Base-by-base conservation (phyloP, 1,140 invertebrate genomes). In the Caenorhabditis tropicalis region DNA sequence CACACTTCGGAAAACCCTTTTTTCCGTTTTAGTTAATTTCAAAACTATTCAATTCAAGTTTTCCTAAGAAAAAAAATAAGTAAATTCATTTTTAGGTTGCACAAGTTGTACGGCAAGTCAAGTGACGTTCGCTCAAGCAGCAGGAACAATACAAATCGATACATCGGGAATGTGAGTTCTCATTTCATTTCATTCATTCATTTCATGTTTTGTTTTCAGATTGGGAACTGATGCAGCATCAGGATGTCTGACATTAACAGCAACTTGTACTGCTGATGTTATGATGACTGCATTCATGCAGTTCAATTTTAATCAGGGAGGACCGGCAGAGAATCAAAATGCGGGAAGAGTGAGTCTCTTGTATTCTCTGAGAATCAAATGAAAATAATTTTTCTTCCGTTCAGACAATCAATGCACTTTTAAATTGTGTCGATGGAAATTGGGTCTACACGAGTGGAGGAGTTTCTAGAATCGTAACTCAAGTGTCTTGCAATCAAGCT, bases 231-330 rank as follows among this genome's bases (percentile, higher is more conserved):
- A 83, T 51, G 10, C 82, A 31, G 60, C 65, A 7, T 29, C 82
- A 15, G 82, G 82, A 16, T 83, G 82, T 19, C 29, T 74, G 15
- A 70, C 58, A 21, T n/a, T 83, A 27, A 83, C 56, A 39, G 60
- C 60, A 5, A 83, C 56, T 5, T 83, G 82, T 27, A 60, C 82
- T 3, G 82, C 82, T 12, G 65, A 9, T 4, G 16, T 21, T 31
- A 21, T 12, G 5, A 27, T n/a, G 15, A 15, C 10, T 39, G 60
- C 82, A 33, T 83, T 83, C 27, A 83, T 83, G 82, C 60, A 83
- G 36, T 83, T 83, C 27, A 83, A 83, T 43, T 24, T 19, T 27
- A 83, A 83, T 60, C 58, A 83, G 39, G 82, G 82, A 70, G 82
- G 82, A 9, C 82, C 82, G 5, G 58, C 46, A 31, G 82, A 83